Percentiles rank a stretch among this genome's conserved stretches.
Conservation (phyloP, 2,113 vertebrate genomes). For the Dipodomys spectabilis region DNA sequence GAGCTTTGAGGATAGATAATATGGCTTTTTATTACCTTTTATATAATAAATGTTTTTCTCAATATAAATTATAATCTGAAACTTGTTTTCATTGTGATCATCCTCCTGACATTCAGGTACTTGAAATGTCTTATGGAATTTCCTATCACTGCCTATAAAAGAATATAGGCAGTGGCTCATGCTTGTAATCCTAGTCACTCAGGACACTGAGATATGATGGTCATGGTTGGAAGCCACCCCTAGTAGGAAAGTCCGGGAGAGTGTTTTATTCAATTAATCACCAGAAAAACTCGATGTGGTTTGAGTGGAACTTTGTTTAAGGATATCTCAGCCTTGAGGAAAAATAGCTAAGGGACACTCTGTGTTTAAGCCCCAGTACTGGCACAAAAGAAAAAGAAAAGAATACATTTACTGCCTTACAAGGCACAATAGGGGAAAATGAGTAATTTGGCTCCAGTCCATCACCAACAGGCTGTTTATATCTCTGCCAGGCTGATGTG, state of each 20-base stretch:
- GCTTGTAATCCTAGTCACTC: too few relatives aligned
- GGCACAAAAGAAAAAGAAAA: too few relatives aligned
- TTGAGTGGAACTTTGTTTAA: too few relatives aligned
- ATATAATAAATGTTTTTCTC: neutral
- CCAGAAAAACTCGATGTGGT: too few relatives aligned
- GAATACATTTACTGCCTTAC: neutral
- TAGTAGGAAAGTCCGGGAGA: too few relatives aligned
- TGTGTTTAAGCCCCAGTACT: too few relatives aligned
- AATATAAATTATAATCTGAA: neutral
- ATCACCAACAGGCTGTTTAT: neutral
- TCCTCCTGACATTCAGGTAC: neutral
- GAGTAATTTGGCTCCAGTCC: neutral
- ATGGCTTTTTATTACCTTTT: neutral
- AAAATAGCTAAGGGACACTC: too few relatives aligned
- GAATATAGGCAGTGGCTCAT: neutral
- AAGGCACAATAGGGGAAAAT: neutral
- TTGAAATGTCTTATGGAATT: neutral
- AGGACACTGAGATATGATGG: too few relatives aligned
- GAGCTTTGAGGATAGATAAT: neutral
- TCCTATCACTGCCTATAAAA: neutral
- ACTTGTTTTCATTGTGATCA: neutral
- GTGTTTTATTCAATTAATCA: too few relatives aligned
- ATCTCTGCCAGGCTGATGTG: neutral
- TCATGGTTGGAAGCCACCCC: too few relatives aligned
- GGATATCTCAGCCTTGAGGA: too few relatives aligned